Evolutionary conservation across 2,113 vertebrate species (phyloP).

Genomic region (Elgaria multicarinata): DNA sequence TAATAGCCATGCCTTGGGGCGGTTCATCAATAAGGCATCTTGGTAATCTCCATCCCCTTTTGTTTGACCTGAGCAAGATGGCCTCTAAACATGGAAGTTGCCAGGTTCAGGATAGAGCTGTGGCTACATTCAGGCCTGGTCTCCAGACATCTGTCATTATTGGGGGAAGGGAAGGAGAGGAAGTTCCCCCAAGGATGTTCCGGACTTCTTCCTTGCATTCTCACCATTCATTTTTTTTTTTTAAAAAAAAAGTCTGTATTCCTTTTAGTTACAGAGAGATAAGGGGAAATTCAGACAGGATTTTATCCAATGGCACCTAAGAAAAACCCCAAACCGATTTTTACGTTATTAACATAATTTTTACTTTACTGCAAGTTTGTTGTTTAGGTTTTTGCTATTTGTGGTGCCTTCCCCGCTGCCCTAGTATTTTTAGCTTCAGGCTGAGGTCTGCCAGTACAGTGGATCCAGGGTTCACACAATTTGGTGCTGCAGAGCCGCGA

Average conservation of each 20-base stretch:
- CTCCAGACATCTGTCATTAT: too few relatives aligned
- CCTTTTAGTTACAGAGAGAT: neutral
- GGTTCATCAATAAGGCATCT: neutral
- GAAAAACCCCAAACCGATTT: too few relatives aligned
- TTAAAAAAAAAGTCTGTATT: neutral
- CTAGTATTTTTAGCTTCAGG: too few relatives aligned
- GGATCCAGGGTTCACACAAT: too few relatives aligned
- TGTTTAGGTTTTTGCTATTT: neutral
- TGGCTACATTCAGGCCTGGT: neutral
- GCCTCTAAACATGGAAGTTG: neutral
- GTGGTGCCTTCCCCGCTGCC: neutral
- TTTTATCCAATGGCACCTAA: neutral
- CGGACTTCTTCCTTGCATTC: neutral
- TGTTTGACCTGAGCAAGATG: too few relatives aligned
- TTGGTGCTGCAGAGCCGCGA: too few relatives aligned
- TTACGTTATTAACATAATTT: neutral
- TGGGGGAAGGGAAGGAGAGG: neutral
- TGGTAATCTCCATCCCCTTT: neutral
- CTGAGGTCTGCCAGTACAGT: too few relatives aligned
- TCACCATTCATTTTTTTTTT: neutral
- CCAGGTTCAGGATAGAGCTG: neutral
- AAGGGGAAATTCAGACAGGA: neutral
- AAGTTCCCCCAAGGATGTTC: neutral
- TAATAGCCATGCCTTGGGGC: neutral
- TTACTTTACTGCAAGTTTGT: neutral